A percentile compares a stretch with the other conserved stretches of the same genome.
phyloP scores from a whole-genome alignment of 2,113 vertebrate species.

The Laticauda colubrina region DNA sequence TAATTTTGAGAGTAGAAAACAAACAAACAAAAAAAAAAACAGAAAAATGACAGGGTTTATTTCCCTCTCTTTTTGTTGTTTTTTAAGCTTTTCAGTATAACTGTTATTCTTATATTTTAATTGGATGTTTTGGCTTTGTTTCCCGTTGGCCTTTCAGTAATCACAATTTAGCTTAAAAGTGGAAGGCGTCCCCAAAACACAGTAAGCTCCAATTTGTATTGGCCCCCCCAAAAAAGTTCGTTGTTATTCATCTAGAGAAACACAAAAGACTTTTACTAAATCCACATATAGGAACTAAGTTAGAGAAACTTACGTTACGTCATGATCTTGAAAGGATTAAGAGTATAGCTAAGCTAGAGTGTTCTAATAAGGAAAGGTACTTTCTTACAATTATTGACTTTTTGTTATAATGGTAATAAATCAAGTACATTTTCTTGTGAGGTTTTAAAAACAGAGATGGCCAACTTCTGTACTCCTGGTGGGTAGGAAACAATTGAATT shows the following conservation, averaged over 20 bases:
- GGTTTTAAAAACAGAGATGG: conserved; percentile 49
- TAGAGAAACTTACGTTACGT: conserved; percentile 69
- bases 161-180: conserved; percentile 66
- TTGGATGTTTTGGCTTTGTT: conserved; percentile 66
- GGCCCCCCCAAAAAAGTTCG: conserved; percentile 65
- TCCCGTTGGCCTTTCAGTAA: conserved; percentile 66
- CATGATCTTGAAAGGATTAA: conserved; percentile 72
- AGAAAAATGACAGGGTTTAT: conserved; percentile 57
- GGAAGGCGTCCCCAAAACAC: conserved; percentile 57
- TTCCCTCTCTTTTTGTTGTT: not conserved
- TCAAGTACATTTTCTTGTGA: conserved; percentile 60
- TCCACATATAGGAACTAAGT: conserved; percentile 74
- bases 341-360: conserved; percentile 74
- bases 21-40: conserved; percentile 42
- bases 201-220: conserved; percentile 61
- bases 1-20: conserved; percentile 69
- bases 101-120: conserved; percentile 47
- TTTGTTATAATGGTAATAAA: conserved; percentile 63
- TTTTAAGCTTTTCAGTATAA: conserved; percentile 62
- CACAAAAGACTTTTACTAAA: conserved; percentile 76
- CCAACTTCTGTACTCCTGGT: not conserved
- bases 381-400: conserved; percentile 71
- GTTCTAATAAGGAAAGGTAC: conserved; percentile 75
- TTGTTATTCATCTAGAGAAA: conserved; percentile 73
- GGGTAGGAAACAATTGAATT: not conserved